phyloP scores from a whole-genome alignment of 2,888 invertebrate species.

The Lasioglossum lativentre region DNA sequence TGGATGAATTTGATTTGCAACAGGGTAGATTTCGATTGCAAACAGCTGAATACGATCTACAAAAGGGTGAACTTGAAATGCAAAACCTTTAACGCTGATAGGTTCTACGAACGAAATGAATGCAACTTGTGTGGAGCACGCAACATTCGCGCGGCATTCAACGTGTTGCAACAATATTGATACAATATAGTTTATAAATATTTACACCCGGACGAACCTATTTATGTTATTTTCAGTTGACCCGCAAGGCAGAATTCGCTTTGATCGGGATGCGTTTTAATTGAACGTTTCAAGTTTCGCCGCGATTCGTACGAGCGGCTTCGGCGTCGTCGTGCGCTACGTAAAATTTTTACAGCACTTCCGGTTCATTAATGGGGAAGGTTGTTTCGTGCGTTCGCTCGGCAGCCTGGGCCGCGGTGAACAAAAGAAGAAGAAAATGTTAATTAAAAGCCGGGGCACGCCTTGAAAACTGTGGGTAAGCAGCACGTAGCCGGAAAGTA shows the following conservation, averaged over 20 bases:
- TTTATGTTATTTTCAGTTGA: neutral
- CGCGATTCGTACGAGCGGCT: neutral
- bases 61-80: too few relatives aligned
- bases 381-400: neutral
- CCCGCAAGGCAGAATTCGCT: neutral
- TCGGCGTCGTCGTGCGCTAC: neutral
- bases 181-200: too few relatives aligned
- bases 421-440: neutral
- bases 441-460: slow-evolving; percentile 6
- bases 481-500: slow-evolving; percentile 14
- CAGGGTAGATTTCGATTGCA: too few relatives aligned
- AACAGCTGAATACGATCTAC: too few relatives aligned
- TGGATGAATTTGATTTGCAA: neutral
- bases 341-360: neutral
- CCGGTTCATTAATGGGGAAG: neutral
- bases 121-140: too few relatives aligned
- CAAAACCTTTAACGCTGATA: too few relatives aligned
- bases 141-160: too few relatives aligned
- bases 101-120: too few relatives aligned
- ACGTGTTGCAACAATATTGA: too few relatives aligned
- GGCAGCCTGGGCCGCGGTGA: neutral
- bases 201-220: too few relatives aligned
- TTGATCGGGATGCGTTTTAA: neutral
- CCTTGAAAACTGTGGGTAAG: too few relatives aligned
- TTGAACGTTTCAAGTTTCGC: neutral